phyloP scores from a whole-genome alignment of 1,140 invertebrate genomes.

The Heliconius hermathena region DNA sequence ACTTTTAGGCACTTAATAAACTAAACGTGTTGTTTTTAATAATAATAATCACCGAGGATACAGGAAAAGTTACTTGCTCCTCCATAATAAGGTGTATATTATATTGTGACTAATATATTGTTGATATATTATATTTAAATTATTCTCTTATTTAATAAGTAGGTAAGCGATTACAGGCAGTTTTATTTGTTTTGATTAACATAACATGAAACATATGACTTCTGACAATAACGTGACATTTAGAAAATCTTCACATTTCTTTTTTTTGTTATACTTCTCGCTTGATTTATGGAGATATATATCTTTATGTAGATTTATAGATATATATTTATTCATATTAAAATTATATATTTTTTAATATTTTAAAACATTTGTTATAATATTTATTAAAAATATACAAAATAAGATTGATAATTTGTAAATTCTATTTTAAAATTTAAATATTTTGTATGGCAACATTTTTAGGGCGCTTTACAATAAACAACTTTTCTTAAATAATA shows the following conservation, averaged over 20 bases:
- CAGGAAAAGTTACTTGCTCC: background rate
- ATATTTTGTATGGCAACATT: background rate
- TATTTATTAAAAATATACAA: background rate
- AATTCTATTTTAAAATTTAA: background rate
- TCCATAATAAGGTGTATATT: background rate
- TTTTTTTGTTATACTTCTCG: background rate
- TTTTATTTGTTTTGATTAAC: background rate
- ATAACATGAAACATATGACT: background rate
- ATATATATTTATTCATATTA: background rate
- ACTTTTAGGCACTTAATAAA: background rate
- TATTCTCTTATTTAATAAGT: background rate
- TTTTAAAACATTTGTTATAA: background rate
- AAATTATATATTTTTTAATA: too few relatives aligned
- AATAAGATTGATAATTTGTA: background rate
- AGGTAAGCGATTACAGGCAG: background rate
- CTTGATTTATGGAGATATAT: background rate
- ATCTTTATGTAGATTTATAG: background rate
- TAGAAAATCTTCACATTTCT: background rate
- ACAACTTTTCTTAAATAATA: background rate
- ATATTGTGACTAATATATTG: background rate
- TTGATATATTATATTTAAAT: background rate
- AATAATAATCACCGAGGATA: conserved; percentile 1
- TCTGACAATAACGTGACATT: background rate
- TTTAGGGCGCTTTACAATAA: background rate
- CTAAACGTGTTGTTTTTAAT: background rate